Evolutionary conservation across 2,797 vertebrate genomes (phyloP).

Genomic region (Anomalospiza imberbis): DNA sequence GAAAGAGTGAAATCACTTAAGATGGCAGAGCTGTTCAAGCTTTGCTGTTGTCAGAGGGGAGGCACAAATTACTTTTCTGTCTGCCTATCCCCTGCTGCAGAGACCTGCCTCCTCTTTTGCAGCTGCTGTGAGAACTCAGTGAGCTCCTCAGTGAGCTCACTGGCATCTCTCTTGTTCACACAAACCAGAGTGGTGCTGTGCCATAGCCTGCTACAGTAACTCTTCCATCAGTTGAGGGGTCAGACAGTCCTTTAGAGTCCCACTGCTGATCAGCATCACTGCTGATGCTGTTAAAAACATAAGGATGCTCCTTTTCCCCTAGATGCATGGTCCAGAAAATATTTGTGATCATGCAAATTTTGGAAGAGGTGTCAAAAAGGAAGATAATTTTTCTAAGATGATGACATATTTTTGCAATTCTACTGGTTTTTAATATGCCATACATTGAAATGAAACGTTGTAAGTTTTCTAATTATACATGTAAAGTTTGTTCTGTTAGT

Average conservation of each 20-base stretch:
- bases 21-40: not conserved
- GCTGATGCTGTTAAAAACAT: not conserved
- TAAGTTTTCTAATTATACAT: not conserved
- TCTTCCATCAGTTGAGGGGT: not conserved
- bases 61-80: not conserved
- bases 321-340: fast-evolving
- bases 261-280: not conserved
- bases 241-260: not conserved
- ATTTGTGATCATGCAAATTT: not conserved
- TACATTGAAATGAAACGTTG: not conserved
- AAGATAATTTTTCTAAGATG: not conserved
- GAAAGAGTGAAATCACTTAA: not conserved
- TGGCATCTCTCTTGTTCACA: not conserved
- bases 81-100: not conserved
- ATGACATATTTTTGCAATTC: not conserved
- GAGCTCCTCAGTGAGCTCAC: not conserved
- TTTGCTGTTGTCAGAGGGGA: not conserved
- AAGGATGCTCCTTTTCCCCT: not conserved
- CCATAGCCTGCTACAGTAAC: no score
- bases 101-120: not conserved
- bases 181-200: not conserved
- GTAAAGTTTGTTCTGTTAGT: not conserved
- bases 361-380: not conserved
- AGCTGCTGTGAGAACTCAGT: not conserved
- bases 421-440: not conserved